Evolutionary conservation across 2,113 vertebrate species (phyloP).

Genomic region (Tinamus guttatus): DNA sequence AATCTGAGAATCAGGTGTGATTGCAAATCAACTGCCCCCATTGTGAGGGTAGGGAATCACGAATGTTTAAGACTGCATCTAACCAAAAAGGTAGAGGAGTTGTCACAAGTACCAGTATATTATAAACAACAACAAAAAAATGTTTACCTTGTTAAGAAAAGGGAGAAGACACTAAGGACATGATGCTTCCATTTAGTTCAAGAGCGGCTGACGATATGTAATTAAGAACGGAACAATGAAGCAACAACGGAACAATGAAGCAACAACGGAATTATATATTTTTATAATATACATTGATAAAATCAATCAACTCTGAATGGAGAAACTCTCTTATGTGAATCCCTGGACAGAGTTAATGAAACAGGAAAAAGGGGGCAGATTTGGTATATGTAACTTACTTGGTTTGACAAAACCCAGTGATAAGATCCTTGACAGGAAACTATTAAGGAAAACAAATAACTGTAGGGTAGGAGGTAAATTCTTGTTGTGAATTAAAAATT

Average conservation of each 20-base stretch:
- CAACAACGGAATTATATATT: too few relatives aligned
- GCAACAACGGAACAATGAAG: too few relatives aligned
- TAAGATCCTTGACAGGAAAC: conserved; percentile 40
- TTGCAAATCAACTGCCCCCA: neutral
- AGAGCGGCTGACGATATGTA: neutral
- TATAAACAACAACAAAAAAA: neutral
- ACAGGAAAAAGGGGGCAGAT: neutral
- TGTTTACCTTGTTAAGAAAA: neutral
- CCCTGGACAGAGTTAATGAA: conserved; percentile 22
- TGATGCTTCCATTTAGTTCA: neutral
- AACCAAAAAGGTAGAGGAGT: neutral
- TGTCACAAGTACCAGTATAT: neutral
- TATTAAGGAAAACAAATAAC: conserved; percentile 64
- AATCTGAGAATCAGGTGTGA: neutral
- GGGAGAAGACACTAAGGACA: neutral
- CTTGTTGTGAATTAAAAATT: conserved; percentile 68
- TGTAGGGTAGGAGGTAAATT: conserved; percentile 52
- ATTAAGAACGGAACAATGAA: conserved; percentile 1
- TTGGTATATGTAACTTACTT: conserved; percentile 7
- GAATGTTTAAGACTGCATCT: neutral
- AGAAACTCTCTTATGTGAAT: neutral
- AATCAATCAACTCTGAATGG: neutral
- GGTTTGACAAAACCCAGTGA: conserved; percentile 39
- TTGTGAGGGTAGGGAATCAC: neutral
- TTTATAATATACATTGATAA: neutral